Base-by-base conservation (phyloP, 1,140 invertebrate genomes). In the Anthonomus grandis region DNA sequence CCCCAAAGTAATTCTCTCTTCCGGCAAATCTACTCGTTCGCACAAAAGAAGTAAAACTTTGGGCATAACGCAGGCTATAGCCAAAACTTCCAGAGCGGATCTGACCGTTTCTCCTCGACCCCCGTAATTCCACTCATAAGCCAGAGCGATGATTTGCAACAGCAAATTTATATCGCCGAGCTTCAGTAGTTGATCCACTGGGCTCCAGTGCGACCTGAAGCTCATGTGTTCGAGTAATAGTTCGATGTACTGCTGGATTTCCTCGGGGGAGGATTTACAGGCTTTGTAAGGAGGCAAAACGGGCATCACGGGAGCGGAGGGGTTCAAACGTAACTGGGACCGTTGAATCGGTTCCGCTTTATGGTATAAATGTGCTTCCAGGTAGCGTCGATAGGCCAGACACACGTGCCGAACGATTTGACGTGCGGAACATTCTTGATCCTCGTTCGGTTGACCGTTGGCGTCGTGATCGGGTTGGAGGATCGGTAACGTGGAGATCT, bases 381-480 rank as follows among this genome's bases (percentile, higher is more conserved):
- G 87, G 64, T 98, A 98, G 54, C 87, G 82, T 68, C 94, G 91
- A 1, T 97, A 78, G 2, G 94, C 90, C 4, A 91, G 85, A 67
- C 91, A 93, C 2, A 97, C 94, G 72, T 97, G 93, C 9, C 93
- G 76, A 1, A 95, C 91, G 42, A 93, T 90, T 76, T 97, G 95
- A n/a, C 93, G 74, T n/a, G 90, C 90, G 2, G 92, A 88, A 71
- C 90, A 93, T 57, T 93, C 87, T 70, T 93, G 88, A 71, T 96
- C 93, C 64, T 96, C 93, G 55, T 87, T 88, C n/a, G 91, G 74
- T 45, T 64, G 63, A 0, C 81, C 72, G n/a, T n/a, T n/a, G 57
- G 82, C 78, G 39, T 85, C 83, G 48, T 84, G 83, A 59, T 88
- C 86, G 12, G 84, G 77, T 57, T 83, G 84, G 46, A 93, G 75